Percentiles rank a stretch among this genome's conserved stretches.
Evolutionary conservation across 35 echinoderm and acorn worm genomes (phyloP).

Genomic region (Hemicentrotus pulcherrimus): DNA sequence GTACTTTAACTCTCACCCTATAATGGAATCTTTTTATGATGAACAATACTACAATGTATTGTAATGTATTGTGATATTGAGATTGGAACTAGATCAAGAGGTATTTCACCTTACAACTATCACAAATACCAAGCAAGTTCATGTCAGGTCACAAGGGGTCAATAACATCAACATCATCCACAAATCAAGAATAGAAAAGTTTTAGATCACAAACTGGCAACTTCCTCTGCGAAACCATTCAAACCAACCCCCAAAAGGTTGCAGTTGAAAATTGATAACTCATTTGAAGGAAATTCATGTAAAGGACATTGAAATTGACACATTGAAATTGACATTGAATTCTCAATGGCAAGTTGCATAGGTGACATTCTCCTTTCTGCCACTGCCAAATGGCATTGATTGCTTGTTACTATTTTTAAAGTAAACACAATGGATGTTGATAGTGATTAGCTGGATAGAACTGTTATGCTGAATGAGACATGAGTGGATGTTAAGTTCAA

Average conservation of each 20-base stretch:
- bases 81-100: neutral
- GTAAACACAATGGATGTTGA: slow-evolving; percentile 7
- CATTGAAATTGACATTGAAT: neutral
- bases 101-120: neutral
- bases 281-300: neutral
- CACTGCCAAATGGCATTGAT: neutral
- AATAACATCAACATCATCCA: neutral
- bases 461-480: neutral
- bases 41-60: neutral
- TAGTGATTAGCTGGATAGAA: neutral
- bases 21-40: too few species aligned
- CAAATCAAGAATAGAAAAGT: neutral
- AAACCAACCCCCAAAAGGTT: neutral
- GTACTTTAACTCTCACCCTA: too few species aligned
- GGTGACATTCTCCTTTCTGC: neutral
- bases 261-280: slow-evolving; percentile 2
- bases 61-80: neutral
- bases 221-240: neutral
- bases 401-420: neutral
- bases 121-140: neutral
- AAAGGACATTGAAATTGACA: slow-evolving; percentile 12
- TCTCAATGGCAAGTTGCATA: neutral
- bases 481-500: neutral
- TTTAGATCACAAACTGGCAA: neutral
- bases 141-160: neutral